Evolutionary conservation across 2,797 vertebrate species (phyloP).

Genomic region (Hapalemur alaotrensis): DNA sequence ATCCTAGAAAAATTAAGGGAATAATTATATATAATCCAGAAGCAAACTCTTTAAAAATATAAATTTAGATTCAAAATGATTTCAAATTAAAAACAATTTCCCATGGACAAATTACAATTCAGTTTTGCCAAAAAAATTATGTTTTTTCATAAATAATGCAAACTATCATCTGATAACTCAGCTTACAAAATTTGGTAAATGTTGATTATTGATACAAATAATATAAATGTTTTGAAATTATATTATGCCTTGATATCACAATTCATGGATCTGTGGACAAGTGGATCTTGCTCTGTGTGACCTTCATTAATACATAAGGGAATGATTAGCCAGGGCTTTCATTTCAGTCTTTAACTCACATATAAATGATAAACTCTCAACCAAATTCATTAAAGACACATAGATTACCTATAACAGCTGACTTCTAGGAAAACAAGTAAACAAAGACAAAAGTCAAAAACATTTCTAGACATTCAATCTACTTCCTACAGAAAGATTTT

Average conservation of each 20-base stretch:
- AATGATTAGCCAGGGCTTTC: background rate
- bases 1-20: background rate
- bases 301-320: background rate
- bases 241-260: background rate
- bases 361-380: background rate
- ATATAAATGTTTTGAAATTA: background rate
- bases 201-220: background rate
- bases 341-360: background rate
- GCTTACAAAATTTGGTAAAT: background rate
- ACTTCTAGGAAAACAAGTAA: background rate
- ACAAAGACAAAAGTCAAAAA: background rate
- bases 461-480: background rate
- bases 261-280: background rate
- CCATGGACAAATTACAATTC: background rate
- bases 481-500: background rate
- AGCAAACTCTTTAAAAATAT: background rate
- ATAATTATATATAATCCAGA: background rate
- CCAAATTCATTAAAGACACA: background rate
- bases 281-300: background rate
- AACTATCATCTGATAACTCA: background rate
- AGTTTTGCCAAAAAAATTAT: background rate
- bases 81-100: background rate
- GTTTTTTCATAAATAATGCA: background rate
- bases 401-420: background rate
- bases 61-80: background rate